Evolutionary conservation across 1,140 invertebrate genomes (phyloP).

Genomic region (Pseudomyrmex flavicornis): DNA sequence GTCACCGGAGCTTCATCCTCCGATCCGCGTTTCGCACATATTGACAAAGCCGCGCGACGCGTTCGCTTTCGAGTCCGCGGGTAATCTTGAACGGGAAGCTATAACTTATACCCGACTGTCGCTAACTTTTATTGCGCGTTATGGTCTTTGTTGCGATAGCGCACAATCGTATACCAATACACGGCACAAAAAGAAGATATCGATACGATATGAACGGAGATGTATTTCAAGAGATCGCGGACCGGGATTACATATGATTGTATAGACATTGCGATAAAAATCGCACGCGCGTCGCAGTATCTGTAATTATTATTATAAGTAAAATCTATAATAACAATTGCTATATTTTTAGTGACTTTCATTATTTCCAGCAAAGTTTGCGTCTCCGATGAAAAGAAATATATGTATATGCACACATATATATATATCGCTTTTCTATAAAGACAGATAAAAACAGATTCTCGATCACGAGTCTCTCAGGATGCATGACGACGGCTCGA

Average conservation of each 20-base stretch:
- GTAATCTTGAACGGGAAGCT: constrained; percentile 14
- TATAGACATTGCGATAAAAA: too few relatives aligned
- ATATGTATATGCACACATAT: too few relatives aligned
- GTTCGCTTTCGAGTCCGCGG: neutral
- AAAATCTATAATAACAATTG: too few relatives aligned
- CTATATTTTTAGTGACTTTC: too few relatives aligned
- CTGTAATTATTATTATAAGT: too few relatives aligned
- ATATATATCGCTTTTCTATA: too few relatives aligned
- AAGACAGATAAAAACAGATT: constrained; percentile 15
- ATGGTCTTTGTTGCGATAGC: neutral
- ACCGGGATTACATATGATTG: too few relatives aligned
- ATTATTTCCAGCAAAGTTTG: too few relatives aligned
- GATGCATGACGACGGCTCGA: neutral
- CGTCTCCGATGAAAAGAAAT: too few relatives aligned
- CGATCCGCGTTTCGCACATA: too few relatives aligned
- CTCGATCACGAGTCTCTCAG: neutral
- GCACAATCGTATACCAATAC: neutral
- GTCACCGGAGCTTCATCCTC: constrained; percentile 35
- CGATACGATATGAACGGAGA: neutral
- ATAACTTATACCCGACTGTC: constrained; percentile 8
- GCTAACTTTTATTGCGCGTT: constrained; percentile 26
- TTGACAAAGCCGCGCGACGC: neutral
- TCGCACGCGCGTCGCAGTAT: too few relatives aligned
- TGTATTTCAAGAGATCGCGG: too few relatives aligned
- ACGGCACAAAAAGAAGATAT: neutral